These are phyloP conservation scores for Panthera tigris DNA, from an alignment of 2,113 vertebrate species.

Conservation along the genomic window DNA sequence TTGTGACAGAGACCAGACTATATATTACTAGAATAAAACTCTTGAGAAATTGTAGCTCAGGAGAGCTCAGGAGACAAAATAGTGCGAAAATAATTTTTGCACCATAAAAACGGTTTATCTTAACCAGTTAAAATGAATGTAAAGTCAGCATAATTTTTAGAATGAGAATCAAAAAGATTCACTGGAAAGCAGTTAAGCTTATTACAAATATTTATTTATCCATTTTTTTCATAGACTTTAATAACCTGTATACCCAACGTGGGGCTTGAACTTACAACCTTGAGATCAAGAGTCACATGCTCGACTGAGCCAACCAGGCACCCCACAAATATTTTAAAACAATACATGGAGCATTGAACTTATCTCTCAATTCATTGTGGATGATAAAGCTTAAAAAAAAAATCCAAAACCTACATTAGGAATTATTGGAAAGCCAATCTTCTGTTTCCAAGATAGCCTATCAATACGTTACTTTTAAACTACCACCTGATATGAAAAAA, in stretches of 20 bases:
- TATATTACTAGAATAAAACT: constrained; percentile 78
- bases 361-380: constrained; percentile 64
- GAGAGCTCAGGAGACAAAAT: constrained; percentile 74
- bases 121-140: constrained; percentile 74
- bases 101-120: constrained; percentile 73
- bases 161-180: constrained; percentile 76
- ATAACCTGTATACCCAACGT: neutral
- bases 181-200: constrained; percentile 77
- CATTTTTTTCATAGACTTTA: neutral
- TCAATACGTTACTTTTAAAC: constrained; percentile 79
- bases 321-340: constrained; percentile 65
- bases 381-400: constrained; percentile 66
- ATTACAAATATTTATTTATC: constrained; percentile 68
- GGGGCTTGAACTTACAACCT: neutral
- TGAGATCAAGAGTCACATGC: neutral
- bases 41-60: constrained; percentile 75
- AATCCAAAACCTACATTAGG: constrained; percentile 44
- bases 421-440: constrained; percentile 67
- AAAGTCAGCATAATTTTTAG: constrained; percentile 71
- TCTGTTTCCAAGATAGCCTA: constrained; percentile 61
- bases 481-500: constrained; percentile 66
- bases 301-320: neutral
- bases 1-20: constrained; percentile 73
- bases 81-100: constrained; percentile 79
- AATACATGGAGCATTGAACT: constrained; percentile 64